Evolutionary conservation across 2,113 vertebrate genomes (phyloP).

Genomic region (Cyrtonyx montezumae): DNA sequence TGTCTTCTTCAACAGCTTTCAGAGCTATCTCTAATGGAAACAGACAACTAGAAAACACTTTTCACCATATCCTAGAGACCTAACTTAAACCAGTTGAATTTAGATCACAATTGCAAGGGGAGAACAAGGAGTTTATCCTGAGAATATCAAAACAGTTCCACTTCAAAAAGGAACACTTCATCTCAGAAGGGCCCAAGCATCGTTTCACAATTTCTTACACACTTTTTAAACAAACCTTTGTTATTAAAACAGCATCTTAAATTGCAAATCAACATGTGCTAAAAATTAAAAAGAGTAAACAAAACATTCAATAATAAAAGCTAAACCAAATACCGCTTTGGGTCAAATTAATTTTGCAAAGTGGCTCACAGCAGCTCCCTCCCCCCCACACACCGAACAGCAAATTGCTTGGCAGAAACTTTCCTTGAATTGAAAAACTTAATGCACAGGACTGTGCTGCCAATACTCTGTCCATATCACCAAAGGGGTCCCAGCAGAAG

Average conservation of each 20-base stretch:
- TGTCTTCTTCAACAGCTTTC: background rate
- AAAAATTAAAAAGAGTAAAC: conserved; percentile 52
- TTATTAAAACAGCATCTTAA: conserved; percentile 25
- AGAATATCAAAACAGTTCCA: conserved; percentile 24
- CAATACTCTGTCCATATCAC: background rate
- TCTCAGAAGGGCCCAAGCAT: conserved; percentile 25
- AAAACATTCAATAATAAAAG: conserved; percentile 1
- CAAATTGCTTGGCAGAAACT: background rate
- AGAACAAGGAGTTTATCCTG: conserved; percentile 7
- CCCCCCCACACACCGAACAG: background rate
- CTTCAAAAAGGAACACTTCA: conserved; percentile 41
- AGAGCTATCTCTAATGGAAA: background rate
- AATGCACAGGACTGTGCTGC: background rate
- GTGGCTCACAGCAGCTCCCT: background rate
- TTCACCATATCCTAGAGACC: background rate
- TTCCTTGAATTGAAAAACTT: background rate
- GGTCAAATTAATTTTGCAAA: conserved; percentile 35
- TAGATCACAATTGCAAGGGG: background rate
- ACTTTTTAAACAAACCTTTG: background rate
- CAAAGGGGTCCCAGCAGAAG: background rate
- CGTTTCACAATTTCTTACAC: conserved; percentile 28
- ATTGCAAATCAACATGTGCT: conserved; percentile 25
- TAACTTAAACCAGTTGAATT: background rate
- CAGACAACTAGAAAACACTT: background rate
- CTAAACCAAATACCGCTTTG: conserved; percentile 20